Percentiles rank a stretch among this genome's conserved stretches.
These are phyloP conservation scores for Forbesichthys agassizii DNA, from an alignment of 2,113 vertebrate genomes.

Conservation along the genomic window DNA sequence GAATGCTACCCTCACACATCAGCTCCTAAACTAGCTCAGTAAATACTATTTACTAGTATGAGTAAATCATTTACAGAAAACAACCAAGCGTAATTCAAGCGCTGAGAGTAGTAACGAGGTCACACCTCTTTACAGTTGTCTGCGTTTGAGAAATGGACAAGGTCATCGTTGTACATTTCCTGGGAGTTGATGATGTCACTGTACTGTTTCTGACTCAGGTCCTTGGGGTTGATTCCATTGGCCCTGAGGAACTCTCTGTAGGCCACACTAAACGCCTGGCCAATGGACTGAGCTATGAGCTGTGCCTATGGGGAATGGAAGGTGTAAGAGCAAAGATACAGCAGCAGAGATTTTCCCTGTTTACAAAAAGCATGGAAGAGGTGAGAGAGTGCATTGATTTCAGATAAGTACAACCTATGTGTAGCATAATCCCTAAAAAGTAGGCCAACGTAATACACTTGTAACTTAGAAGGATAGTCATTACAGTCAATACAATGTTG, in stretches of 20 bases:
- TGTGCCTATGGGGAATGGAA: constrained; percentile 82
- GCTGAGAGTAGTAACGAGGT: constrained; percentile 3
- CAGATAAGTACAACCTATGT: neutral
- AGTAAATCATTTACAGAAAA: constrained; percentile 1
- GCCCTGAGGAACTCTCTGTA: constrained; percentile 97
- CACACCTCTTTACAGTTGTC: constrained; percentile 98
- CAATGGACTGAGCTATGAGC: constrained; percentile 98
- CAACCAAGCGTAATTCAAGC: neutral
- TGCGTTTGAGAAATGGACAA: constrained; percentile 98
- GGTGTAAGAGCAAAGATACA: constrained; percentile 30
- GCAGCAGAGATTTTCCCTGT: constrained; percentile 23
- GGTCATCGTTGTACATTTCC: constrained; percentile 99
- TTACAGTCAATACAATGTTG: no score
- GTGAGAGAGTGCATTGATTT: constrained; percentile 20
- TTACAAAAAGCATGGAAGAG: constrained; percentile 35
- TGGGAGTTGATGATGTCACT: constrained; percentile 98
- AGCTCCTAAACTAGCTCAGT: no score
- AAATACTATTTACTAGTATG: neutral
- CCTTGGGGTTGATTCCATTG: constrained; percentile 97
- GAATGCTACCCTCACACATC: no score
- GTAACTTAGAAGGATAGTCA: no score
- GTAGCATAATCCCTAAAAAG: no score
- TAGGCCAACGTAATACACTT: no score
- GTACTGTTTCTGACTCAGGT: constrained; percentile 98
- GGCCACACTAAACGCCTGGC: constrained; percentile 98